A percentile compares a stretch with the other conserved stretches of the same genome.
phyloP scores from a whole-genome alignment of 2,888 invertebrate species.

The Scaptomyza cyrtandrae region DNA sequence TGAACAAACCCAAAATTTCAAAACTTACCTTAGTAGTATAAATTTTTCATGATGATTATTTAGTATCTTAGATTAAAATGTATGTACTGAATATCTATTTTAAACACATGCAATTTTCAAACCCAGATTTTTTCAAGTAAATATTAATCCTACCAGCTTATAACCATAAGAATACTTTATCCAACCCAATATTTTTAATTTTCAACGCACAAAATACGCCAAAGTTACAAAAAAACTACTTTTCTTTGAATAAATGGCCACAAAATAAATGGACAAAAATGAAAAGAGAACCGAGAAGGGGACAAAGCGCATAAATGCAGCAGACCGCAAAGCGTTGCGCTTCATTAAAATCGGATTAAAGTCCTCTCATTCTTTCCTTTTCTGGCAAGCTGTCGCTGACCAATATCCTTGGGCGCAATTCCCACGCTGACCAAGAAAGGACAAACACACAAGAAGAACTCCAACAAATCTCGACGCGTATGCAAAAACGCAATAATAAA shows the following conservation, averaged over 20 bases:
- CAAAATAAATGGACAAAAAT: constrained; percentile 37
- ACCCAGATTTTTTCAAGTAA: too few species aligned
- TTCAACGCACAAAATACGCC: constrained; percentile 20
- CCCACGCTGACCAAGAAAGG: constrained; percentile 77
- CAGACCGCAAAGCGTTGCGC: constrained; percentile 83
- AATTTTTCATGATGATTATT: too few species aligned
- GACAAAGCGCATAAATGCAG: constrained; percentile 43
- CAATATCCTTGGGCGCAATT: constrained; percentile 58
- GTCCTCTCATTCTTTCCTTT: constrained; percentile 22
- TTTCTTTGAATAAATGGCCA: constrained; percentile 14
- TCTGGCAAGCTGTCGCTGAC: constrained; percentile 57
- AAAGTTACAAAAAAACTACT: constrained; percentile 5
- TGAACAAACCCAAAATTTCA: too few species aligned
- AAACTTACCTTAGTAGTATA: too few species aligned
- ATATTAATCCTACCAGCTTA: background rate
- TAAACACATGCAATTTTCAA: too few species aligned
- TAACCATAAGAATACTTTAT: background rate
- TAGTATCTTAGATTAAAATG: too few species aligned
- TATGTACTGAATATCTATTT: too few species aligned
- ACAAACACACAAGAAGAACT: constrained; percentile 15
- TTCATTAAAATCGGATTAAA: constrained; percentile 85
- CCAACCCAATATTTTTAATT: background rate
- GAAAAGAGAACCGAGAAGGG: constrained; percentile 16
- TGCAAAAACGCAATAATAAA: constrained; percentile 63
- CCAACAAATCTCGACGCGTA: constrained; percentile 55